Evolutionary conservation across 2,888 invertebrate genomes (phyloP).

Genomic region (Epistrophe grossulariae): DNA sequence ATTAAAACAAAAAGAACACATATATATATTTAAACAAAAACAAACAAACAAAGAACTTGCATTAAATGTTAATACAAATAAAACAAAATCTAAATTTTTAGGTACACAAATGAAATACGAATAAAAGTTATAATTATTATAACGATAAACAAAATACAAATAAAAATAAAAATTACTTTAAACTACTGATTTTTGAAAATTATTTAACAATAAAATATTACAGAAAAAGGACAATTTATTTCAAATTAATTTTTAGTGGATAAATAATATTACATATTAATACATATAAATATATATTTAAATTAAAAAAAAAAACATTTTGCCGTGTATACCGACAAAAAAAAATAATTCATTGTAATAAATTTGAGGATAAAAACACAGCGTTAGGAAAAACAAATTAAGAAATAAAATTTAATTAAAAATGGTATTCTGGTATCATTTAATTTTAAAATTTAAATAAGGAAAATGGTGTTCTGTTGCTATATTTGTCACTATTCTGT

Average conservation of each 20-base stretch:
- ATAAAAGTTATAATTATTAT: slow-evolving; percentile 44
- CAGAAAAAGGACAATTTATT: slow-evolving; percentile 37
- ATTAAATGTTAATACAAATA: slow-evolving; percentile 57
- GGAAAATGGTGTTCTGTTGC: neutral
- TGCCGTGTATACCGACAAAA: slow-evolving; percentile 53
- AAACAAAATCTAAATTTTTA: slow-evolving; percentile 59
- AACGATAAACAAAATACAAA: slow-evolving; percentile 34
- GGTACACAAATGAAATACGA: slow-evolving; percentile 47
- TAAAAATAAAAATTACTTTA: slow-evolving; percentile 54
- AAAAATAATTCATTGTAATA: slow-evolving; percentile 32
- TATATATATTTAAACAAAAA: neutral
- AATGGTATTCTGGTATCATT: slow-evolving; percentile 11
- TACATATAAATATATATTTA: slow-evolving; percentile 41
- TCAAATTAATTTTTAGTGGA: slow-evolving; percentile 58
- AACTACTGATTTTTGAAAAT: slow-evolving; percentile 58
- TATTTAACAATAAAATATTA: slow-evolving; percentile 55
- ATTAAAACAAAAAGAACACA: slow-evolving; percentile 7
- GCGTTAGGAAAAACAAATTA: slow-evolving; percentile 60
- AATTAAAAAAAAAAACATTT: slow-evolving; percentile 38
- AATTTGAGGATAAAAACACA: slow-evolving; percentile 45
- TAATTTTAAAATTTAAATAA: neutral
- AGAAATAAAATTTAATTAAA: slow-evolving; percentile 74
- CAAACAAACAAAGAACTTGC: slow-evolving; percentile 39
- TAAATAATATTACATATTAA: slow-evolving; percentile 42
- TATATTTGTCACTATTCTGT: neutral